phyloP scores from a whole-genome alignment of 2,797 vertebrate species.

The Eulemur coronatus region DNA sequence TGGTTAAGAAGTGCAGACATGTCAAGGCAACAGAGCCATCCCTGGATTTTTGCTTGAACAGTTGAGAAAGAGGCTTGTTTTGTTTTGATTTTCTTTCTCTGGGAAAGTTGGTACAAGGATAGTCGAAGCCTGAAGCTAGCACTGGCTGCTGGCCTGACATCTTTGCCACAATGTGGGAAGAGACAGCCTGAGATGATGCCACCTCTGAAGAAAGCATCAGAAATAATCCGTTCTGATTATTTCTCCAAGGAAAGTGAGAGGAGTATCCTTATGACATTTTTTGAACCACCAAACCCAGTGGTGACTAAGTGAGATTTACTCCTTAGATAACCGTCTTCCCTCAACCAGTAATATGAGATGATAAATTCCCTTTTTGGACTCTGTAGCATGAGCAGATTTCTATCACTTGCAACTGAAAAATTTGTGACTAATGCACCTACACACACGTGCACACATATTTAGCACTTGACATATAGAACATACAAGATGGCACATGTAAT shows the following conservation, averaged over 20 bases:
- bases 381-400: neutral
- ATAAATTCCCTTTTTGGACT: neutral
- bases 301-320: neutral
- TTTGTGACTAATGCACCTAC: neutral
- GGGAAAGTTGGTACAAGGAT: neutral
- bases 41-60: neutral
- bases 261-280: neutral
- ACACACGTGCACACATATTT: neutral
- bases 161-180: neutral
- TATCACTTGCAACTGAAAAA: neutral
- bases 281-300: neutral
- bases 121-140: neutral
- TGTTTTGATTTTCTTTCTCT: neutral
- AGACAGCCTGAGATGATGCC: neutral
- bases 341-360: neutral
- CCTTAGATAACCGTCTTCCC: neutral
- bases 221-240: neutral
- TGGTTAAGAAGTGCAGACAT: neutral
- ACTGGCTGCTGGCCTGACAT: rapidly evolving
- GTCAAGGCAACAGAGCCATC: neutral
- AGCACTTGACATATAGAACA: neutral
- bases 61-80: neutral
- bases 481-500: neutral
- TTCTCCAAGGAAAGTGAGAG: neutral
- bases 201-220: neutral